Percentiles rank a stretch among this genome's conserved stretches.
These are phyloP conservation scores for Terebella lapidaria DNA, from an alignment of 2,888 invertebrate species.

Conservation along the genomic window DNA sequence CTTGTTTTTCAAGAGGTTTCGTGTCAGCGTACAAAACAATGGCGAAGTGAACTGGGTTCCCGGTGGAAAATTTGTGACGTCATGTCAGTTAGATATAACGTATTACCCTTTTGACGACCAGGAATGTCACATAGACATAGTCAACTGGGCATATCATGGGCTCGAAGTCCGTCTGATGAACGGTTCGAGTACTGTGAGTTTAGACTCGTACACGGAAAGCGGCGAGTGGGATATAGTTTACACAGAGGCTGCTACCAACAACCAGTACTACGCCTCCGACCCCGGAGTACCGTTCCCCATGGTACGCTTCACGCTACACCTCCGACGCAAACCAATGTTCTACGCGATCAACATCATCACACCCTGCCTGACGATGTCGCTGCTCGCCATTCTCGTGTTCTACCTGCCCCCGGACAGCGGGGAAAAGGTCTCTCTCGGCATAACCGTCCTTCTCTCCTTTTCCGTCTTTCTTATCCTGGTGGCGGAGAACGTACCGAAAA, in stretches of 20 bases:
- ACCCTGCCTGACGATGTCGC: conserved; percentile 29
- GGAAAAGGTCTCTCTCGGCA: conserved; percentile 29
- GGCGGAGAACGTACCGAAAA: conserved; percentile 31
- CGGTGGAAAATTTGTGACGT: conserved; percentile 29
- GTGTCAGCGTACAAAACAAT: conserved; percentile 23
- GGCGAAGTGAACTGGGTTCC: conserved; percentile 31
- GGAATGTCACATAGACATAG: conserved; percentile 27
- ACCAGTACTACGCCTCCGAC: conserved; percentile 23
- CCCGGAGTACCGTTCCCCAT: conserved; percentile 27
- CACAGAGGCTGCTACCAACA: conserved; percentile 18
- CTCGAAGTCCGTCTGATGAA: conserved; percentile 24
- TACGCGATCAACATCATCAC: conserved; percentile 30
- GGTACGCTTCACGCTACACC: conserved; percentile 25
- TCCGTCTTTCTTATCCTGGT: conserved; percentile 29
- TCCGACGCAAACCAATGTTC: conserved; percentile 29
- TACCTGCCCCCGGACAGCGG: conserved; percentile 28
- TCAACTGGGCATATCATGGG: conserved; percentile 32
- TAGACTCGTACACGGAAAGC: conserved; percentile 27
- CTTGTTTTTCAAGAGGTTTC: conserved; percentile 25
- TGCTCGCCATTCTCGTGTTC: conserved; percentile 28
- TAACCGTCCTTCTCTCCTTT: conserved; percentile 30
- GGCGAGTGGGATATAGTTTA: conserved; percentile 31
- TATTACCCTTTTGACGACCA: conserved; percentile 33
- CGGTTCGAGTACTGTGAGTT: conserved; percentile 12
- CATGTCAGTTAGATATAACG: conserved; percentile 30